Percentiles rank a stretch among this genome's conserved stretches.
These are phyloP conservation scores for Porites lobata DNA, from an alignment of 92 coral and sea anemone genomes.

Conservation along the genomic window DNA sequence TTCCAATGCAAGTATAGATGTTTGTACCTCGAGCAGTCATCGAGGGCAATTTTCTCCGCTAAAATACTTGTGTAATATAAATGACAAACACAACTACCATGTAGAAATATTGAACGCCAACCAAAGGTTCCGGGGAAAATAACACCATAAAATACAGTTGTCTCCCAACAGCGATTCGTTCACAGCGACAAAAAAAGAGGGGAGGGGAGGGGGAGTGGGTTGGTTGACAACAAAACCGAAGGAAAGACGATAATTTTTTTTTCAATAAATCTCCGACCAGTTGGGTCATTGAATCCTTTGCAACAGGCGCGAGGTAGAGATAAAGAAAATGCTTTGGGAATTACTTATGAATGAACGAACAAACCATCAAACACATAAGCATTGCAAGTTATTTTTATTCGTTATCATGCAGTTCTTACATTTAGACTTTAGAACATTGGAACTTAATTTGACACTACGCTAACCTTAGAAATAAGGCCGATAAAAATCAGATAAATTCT, in stretches of 20 bases:
- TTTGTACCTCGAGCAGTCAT: too few species aligned
- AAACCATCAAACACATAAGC: neutral
- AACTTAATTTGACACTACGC: too few species aligned
- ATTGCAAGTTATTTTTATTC: too few species aligned
- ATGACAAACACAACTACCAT: neutral
- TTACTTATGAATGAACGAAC: neutral
- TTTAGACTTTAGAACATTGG: neutral
- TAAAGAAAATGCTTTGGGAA: conserved; percentile 77
- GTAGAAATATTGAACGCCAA: neutral
- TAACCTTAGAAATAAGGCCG: too few species aligned
- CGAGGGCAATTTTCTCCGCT: neutral
- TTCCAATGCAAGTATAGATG: too few species aligned
- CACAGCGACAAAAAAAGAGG: neutral
- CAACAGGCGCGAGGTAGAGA: conserved; percentile 27
- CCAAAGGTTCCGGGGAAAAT: neutral
- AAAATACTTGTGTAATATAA: neutral
- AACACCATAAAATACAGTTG: too few species aligned
- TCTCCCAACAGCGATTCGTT: neutral
- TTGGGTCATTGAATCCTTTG: conserved; percentile 22
- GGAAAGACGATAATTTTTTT: neutral
- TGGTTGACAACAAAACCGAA: neutral
- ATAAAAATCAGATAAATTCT: too few species aligned
- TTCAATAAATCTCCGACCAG: neutral
- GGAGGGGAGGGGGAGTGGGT: neutral
- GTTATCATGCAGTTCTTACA: conserved; percentile 9